Evolutionary conservation across 2,113 vertebrate genomes (phyloP).

Genomic region (Corythoichthys haematopterus): DNA sequence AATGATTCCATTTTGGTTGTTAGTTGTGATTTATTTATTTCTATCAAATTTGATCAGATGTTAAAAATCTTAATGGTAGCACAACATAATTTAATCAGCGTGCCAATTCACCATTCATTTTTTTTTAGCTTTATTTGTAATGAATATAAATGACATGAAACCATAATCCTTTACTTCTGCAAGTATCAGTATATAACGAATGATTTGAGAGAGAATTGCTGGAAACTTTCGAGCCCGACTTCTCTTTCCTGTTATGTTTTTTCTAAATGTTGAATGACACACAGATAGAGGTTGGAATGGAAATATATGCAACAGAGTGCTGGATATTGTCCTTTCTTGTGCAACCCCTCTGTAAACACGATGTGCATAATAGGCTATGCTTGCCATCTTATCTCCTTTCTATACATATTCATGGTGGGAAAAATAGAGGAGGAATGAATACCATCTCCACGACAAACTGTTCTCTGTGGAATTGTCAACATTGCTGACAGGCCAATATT

Average conservation of each 20-base stretch:
- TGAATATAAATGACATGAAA: conserved; percentile 10
- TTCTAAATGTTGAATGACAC: conserved; percentile 39
- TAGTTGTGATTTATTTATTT: too few relatives aligned
- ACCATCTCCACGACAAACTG: conserved; percentile 26
- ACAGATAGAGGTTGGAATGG: conserved; percentile 34
- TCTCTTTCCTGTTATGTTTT: conserved; percentile 28
- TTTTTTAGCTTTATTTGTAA: conserved; percentile 25
- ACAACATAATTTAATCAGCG: neutral
- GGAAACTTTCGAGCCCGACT: conserved; percentile 46
- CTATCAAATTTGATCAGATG: too few relatives aligned
- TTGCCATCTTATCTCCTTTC: conserved; percentile 21
- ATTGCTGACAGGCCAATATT: conserved; percentile 41
- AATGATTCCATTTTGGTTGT: too few relatives aligned
- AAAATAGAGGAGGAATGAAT: conserved; percentile 6
- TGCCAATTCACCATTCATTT: conserved; percentile 7
- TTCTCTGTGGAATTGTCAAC: conserved; percentile 15
- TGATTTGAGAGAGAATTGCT: conserved; percentile 42
- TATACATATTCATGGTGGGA: conserved; percentile 23
- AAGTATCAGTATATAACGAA: conserved; percentile 17
- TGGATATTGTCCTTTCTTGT: conserved; percentile 14
- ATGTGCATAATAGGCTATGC: conserved; percentile 34
- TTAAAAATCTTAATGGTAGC: too few relatives aligned
- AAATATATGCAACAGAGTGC: conserved; percentile 49
- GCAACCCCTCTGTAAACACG: conserved; percentile 42
- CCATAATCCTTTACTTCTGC: conserved; percentile 33